Evolutionary conservation across 2,797 vertebrate genomes (phyloP).

Genomic region (Diplodus puntazzo): DNA sequence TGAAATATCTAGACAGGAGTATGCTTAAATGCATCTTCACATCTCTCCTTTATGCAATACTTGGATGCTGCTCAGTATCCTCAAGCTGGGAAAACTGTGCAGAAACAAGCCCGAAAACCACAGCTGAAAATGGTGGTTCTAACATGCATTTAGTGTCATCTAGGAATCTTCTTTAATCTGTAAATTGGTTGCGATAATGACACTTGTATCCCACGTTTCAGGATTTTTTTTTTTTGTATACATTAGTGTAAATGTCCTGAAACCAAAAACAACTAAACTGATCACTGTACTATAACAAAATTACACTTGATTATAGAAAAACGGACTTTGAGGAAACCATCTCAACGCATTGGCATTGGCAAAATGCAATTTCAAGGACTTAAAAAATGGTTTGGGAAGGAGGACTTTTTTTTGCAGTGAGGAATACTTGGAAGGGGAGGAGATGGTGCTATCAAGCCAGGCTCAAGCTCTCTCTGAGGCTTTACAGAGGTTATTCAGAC

Average conservation of each 20-base stretch:
- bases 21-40: slow-evolving; percentile 1
- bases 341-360: slow-evolving; percentile 26
- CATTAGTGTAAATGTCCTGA: slow-evolving; percentile 17
- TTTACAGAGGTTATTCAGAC: slow-evolving; percentile 52
- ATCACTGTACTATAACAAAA: slow-evolving; percentile 29
- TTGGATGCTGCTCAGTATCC: slow-evolving; percentile 17
- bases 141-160: slow-evolving; percentile 38
- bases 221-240: background rate
- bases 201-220: slow-evolving; percentile 3
- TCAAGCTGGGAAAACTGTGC: background rate
- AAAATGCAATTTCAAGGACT: slow-evolving; percentile 27
- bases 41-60: slow-evolving; percentile 1
- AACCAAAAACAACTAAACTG: slow-evolving; percentile 19
- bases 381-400: slow-evolving; percentile 1
- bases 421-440: slow-evolving; percentile 20
- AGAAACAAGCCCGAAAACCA: slow-evolving; percentile 30
- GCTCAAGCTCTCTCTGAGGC: slow-evolving; percentile 36
- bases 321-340: slow-evolving; percentile 26
- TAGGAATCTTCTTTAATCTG: slow-evolving; percentile 27
- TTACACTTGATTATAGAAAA: slow-evolving; percentile 36
- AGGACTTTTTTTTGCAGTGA: background rate
- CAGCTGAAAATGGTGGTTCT: background rate
- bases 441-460: slow-evolving; percentile 34
- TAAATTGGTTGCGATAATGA: slow-evolving; percentile 33
- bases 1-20: slow-evolving; percentile 10